Evolutionary conservation across 1,140 invertebrate species (phyloP).

Genomic region (Wiebesia pumilae): DNA sequence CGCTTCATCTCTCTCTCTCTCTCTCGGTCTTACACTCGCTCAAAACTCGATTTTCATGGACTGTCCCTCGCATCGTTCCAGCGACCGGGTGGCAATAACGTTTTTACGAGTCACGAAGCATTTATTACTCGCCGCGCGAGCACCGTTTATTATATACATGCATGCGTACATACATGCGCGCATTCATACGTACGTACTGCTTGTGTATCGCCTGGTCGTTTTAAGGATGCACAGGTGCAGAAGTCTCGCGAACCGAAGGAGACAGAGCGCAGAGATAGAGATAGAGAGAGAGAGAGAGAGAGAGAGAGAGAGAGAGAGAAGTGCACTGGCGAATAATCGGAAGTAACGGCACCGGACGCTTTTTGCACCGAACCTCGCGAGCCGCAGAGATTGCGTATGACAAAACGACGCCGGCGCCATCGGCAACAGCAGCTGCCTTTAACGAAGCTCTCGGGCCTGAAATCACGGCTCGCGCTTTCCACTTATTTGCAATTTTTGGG

Average conservation of each 20-base stretch:
- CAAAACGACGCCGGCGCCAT: conserved; percentile 45
- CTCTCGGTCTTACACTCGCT: not conserved
- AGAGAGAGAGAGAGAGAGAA: not conserved
- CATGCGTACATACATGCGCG: not conserved
- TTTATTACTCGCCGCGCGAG: conserved; percentile 65
- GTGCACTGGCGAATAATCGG: conserved; percentile 36
- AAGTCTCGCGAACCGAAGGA: not conserved
- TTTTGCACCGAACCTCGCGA: conserved; percentile 2
- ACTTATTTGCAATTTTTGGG: conserved; percentile 44
- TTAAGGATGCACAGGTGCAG: conserved; percentile 50
- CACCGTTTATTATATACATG: conserved; percentile 36
- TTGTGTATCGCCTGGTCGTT: conserved; percentile 57
- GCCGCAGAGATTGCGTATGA: conserved; percentile 25
- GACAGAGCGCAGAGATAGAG: not conserved
- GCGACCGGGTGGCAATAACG: conserved; percentile 68
- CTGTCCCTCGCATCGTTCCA: conserved; percentile 57
- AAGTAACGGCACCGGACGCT: conserved; percentile 46
- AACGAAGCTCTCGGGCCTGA: conserved; percentile 42
- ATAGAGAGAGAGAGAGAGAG: not conserved
- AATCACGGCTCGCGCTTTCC: conserved; percentile 38
- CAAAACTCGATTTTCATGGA: conserved; percentile 49
- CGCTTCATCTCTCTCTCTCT: not conserved
- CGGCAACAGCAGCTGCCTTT: conserved; percentile 1
- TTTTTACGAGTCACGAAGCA: conserved; percentile 74
- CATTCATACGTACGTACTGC: not conserved